Evolutionary conservation across 1,140 invertebrate genomes (phyloP), one percentile per base, ranked within the genome.

Genomic region (Hyles vespertilio): DNA sequence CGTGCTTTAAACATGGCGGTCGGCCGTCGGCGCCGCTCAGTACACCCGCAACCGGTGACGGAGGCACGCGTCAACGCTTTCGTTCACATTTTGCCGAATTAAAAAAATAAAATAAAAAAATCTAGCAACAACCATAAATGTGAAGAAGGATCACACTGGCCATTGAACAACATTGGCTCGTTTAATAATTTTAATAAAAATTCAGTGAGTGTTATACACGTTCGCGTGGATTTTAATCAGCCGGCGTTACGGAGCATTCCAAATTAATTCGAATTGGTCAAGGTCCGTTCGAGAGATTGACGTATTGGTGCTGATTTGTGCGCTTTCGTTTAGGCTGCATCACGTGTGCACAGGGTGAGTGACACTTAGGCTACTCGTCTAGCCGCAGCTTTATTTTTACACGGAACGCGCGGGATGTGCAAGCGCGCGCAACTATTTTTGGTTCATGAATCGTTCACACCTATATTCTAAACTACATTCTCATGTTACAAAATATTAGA

Each of bases 1-100:
- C 75, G 72, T 84, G 84, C 79, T 78, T 84, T 84, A 84, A 87
- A 87, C 84, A 87, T 84, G 84, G 79, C 77, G 55, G 74, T 54
- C 70, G 55, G 55, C 66, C 70, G 72, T 68, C 72, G 79, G 74
- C 75, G 73, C 65, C 72, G 61, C 59, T 84, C 77, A 84, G 83
- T 84, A 72, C 71, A 75, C 74, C 69, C 74, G 72, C 76, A 77
- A 78, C 80, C 74, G 72, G 64, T 73, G 72, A 68, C 68, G 70
- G 63, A 65, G 70, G 68, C 73, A 77, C 81, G 72, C 77, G 80
- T 69, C 72, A 61, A 61, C 48, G 59, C 66, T 59, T 65, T 62
- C 49, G 49, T 63, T 62, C 64, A 73, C 54, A 68, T 69, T 69
- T 59, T 73, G 65, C 70, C 65, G 60, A 70, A 63, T 62, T 66